These are phyloP conservation scores for Amphilophus citrinellus DNA, from an alignment of 2,113 vertebrate genomes.

Conservation along the genomic window DNA sequence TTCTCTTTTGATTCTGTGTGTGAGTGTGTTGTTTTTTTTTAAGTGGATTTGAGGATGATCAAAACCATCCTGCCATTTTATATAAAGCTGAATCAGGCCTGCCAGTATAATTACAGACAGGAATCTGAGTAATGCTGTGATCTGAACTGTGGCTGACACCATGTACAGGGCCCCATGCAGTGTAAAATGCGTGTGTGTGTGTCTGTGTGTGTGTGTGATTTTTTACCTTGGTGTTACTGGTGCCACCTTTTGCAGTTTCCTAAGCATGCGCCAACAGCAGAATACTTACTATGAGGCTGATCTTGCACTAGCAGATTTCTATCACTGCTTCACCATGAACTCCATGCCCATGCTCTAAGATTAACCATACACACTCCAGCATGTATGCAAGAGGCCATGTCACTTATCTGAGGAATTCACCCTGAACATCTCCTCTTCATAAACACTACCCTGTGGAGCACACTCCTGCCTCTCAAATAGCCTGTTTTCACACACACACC, in stretches of 20 bases:
- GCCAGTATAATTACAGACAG: slow-evolving; percentile 65
- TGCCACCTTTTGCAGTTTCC: neutral
- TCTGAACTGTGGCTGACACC: slow-evolving; percentile 63
- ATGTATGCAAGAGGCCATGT: slow-evolving; percentile 55
- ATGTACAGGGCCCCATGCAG: slow-evolving; percentile 58
- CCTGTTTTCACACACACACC: slow-evolving; percentile 1
- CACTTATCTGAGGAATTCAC: slow-evolving; percentile 81
- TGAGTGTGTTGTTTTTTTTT: slow-evolving; percentile 10
- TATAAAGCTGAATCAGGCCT: slow-evolving; percentile 61
- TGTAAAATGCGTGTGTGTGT: slow-evolving; percentile 17
- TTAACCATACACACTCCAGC: slow-evolving; percentile 53
- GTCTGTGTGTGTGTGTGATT: neutral
- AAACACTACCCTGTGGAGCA: slow-evolving; percentile 76
- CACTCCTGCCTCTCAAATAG: slow-evolving; percentile 22
- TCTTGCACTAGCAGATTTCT: neutral
- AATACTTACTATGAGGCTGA: slow-evolving; percentile 6
- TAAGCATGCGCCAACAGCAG: neutral
- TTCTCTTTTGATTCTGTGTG: neutral
- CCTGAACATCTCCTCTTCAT: slow-evolving; percentile 69
- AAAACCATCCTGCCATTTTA: slow-evolving; percentile 20
- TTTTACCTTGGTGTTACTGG: slow-evolving; percentile 25
- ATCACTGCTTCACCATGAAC: neutral
- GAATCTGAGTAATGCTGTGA: slow-evolving; percentile 77
- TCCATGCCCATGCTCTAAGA: neutral
- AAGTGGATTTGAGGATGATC: slow-evolving; percentile 29